Base-by-base conservation (phyloP, 2,113 vertebrate genomes). In the Cololabis saira region DNA sequence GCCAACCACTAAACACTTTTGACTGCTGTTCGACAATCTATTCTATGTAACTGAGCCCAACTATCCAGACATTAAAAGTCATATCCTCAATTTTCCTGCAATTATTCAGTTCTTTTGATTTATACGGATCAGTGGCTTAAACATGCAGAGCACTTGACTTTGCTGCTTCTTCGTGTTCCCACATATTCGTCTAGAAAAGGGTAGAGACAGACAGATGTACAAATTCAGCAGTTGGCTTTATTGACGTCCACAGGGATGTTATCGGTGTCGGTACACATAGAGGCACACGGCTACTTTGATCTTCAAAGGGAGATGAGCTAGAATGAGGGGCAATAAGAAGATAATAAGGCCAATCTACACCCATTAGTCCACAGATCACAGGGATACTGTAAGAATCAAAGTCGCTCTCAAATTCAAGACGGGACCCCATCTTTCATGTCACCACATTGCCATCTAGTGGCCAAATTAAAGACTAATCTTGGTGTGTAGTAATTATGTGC, bases 231-330 rank as follows among this genome's bases (percentile, higher is more conserved):
- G 86, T 86, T 80, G 67, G 56, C 27, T 91, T 93, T 92, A 92
- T 91, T 85, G 91, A 87, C 83, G 89, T 85, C 84, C 81, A 87
- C 67, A 41, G 41, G 21, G 58, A 52, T 68, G 87, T 92, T 92
- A 92, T 93, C 81, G 47, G 53, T 4, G 80, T 64, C 86, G 84
- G 90, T 64, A 66, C 80, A 78, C 64, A 91, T 85, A 90, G 76
- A 90, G 78, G 65, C 64, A 56, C 27, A 45, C 48, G 27, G 68
- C 9, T 8, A 33, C 89, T 90, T 92, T 94, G 85, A 93, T 93
- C 92, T 89, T 92, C 92, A 92, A 92, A 94, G 91, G 63, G 65
- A 85, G 88, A 91, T 86, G 87, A 87, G 74, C 74, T 66, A 14
- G 59, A 87, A 87, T 84, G 78, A 87, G 66, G 81, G 79, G 74